Percentiles rank a stretch among this genome's conserved stretches.
Evolutionary conservation across 2,113 vertebrate genomes (phyloP).

Genomic region (Eulemur macaco): DNA sequence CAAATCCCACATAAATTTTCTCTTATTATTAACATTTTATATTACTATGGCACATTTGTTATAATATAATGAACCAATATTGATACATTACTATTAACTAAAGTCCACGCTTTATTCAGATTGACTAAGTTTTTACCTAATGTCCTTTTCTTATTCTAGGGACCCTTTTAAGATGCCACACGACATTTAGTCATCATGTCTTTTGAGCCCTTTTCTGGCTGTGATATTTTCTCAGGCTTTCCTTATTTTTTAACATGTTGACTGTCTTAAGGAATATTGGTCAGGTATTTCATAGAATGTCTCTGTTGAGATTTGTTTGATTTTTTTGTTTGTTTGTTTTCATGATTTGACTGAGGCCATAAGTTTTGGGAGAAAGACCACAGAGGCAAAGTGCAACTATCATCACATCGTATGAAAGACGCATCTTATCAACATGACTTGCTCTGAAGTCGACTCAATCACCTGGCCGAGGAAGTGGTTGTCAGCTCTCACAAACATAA

Average conservation of each 20-base stretch:
- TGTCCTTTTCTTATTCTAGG: neutral
- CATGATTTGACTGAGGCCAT: neutral
- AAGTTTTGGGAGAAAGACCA: neutral
- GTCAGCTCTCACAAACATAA: neutral
- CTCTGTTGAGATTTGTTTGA: too few species aligned
- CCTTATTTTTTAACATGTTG: neutral
- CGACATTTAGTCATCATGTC: neutral
- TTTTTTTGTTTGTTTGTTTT: neutral
- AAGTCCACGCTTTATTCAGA: neutral
- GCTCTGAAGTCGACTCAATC: accelerated
- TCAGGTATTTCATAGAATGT: neutral
- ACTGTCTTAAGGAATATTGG: neutral
- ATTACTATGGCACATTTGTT: neutral
- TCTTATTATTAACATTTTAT: neutral
- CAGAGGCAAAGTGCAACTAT: neutral
- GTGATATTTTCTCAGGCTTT: neutral
- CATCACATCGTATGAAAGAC: neutral
- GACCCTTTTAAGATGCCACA: neutral
- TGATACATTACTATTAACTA: neutral
- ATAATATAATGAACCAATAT: neutral
- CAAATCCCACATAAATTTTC: neutral
- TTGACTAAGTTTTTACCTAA: neutral
- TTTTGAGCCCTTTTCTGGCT: neutral
- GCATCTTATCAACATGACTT: neutral
- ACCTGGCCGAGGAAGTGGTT: neutral